Evolutionary conservation across 2,113 vertebrate genomes (phyloP), one percentile per base, ranked within the genome.

Genomic region (Ranitomeya imitator): DNA sequence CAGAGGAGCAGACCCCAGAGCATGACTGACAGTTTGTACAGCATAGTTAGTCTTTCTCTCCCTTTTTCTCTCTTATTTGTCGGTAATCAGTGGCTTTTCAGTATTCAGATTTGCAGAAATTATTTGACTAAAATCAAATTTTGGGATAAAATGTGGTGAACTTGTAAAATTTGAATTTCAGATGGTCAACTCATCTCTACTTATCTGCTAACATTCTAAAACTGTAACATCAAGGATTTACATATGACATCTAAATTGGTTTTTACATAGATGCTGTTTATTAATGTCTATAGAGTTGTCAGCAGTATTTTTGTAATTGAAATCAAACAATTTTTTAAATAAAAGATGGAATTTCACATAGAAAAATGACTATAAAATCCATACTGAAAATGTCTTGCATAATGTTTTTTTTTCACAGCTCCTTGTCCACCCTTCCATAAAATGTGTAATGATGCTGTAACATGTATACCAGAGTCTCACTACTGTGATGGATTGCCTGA

Each of bases 401-500:
- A 6, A 7, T 45, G 2, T 54, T 71, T 69, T 85, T 10, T 84
- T 78, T 19, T 90, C 87, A 90, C 90, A 90, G n/a, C 57, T 61
- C 83, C 91, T 18, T 96, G 95, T 78, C 92, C 76, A 0, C 86
- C 92, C 89, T 83, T 71, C 91, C 89, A 87, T 82, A 91, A 90
- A 63, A 85, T 71, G 55, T 96, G 95, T 91, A 92, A 90, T 89
- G 91, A 95, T 88, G 86, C 83, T 82, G 2, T 80, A 54, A 93
- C 76, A 13, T 96, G 95, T 71, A 74, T 96, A 88, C 55, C 14
- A 4, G 1, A 61, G 67, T 86, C 91, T 69, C 90, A 91, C 19
- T 95, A 95, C 92, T 96, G 95, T 94, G 94, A 96, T 92, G 96
- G 95, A 91, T 91, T 93, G 67, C 73, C 79, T 15, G 71, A 96